Percentiles rank a stretch among this genome's conserved stretches.
These are phyloP conservation scores for Panurus biarmicus DNA, from an alignment of 2,113 vertebrate species.

Conservation along the genomic window DNA sequence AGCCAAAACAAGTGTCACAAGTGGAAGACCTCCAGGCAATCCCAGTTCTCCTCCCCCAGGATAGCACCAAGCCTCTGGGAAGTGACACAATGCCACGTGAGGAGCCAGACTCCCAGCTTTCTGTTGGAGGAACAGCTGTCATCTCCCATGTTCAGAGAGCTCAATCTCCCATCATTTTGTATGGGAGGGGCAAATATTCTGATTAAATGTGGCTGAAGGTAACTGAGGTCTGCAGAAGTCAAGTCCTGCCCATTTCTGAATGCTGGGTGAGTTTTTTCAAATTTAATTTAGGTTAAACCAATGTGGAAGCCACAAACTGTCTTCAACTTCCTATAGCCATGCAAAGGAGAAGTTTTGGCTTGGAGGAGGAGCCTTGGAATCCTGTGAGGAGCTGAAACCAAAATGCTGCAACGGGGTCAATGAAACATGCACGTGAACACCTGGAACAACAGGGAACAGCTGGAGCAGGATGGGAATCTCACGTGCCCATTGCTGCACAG, in stretches of 20 bases:
- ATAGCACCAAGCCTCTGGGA: neutral
- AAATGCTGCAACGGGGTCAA: neutral
- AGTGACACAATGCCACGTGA: neutral
- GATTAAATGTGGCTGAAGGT: neutral
- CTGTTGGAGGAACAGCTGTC: neutral
- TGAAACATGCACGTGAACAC: accelerated
- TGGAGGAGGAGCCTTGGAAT: neutral
- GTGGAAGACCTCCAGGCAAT: neutral
- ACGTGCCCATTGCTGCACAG: accelerated
- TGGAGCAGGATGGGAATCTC: neutral
- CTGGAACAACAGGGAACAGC: neutral
- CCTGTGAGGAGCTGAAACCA: neutral
- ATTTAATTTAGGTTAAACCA: neutral
- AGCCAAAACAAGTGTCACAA: neutral
- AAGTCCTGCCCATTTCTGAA: neutral
- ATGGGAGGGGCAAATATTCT: neutral
- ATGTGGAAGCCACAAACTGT: neutral
- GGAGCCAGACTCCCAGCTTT: neutral
- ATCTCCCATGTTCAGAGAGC: accelerated
- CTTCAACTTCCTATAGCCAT: neutral
- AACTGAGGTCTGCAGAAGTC: neutral
- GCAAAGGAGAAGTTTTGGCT: neutral
- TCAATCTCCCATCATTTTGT: accelerated
- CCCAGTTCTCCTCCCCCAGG: neutral
- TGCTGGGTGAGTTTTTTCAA: accelerated